These are phyloP conservation scores for Danio kyathit DNA, from an alignment of 2,797 vertebrate species.

Conservation along the genomic window DNA sequence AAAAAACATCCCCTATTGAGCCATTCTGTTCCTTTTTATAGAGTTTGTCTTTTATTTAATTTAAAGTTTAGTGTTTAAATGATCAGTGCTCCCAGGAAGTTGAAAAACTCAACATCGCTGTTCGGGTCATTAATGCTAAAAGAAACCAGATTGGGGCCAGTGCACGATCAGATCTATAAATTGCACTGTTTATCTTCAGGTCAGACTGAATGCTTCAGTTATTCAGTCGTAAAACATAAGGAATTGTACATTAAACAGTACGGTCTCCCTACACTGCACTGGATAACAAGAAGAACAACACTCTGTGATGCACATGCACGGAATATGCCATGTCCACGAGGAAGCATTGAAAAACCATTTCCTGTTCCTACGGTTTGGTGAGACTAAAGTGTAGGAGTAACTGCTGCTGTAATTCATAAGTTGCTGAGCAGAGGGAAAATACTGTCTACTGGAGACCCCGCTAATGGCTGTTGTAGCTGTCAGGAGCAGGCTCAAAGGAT, in stretches of 20 bases:
- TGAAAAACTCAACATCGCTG: neutral
- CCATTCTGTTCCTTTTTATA: constrained; percentile 15
- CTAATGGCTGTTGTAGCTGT: constrained; percentile 43
- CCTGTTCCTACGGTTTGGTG: constrained; percentile 25
- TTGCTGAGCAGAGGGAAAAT: constrained; percentile 53
- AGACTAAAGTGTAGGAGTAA: constrained; percentile 15
- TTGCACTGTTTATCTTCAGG: neutral
- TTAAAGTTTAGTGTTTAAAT: neutral
- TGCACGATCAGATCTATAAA: constrained; percentile 7
- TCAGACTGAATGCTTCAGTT: constrained; percentile 12
- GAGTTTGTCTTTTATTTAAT: neutral
- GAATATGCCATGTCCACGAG: constrained; percentile 23
- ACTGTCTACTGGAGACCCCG: constrained; percentile 39
- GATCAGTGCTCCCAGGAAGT: neutral
- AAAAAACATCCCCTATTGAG: neutral
- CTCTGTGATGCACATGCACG: neutral
- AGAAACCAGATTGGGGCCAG: neutral
- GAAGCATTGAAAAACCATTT: constrained; percentile 57
- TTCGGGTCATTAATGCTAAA: constrained; percentile 14
- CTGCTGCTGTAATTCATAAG: constrained; percentile 38
- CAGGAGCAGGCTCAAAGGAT: constrained; percentile 23
- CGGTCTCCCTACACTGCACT: neutral
- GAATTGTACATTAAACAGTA: neutral
- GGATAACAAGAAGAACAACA: constrained; percentile 7
- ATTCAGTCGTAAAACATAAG: constrained; percentile 15